phyloP scores from a whole-genome alignment of 1,140 invertebrate species.

The Drosophila athabasca region DNA sequence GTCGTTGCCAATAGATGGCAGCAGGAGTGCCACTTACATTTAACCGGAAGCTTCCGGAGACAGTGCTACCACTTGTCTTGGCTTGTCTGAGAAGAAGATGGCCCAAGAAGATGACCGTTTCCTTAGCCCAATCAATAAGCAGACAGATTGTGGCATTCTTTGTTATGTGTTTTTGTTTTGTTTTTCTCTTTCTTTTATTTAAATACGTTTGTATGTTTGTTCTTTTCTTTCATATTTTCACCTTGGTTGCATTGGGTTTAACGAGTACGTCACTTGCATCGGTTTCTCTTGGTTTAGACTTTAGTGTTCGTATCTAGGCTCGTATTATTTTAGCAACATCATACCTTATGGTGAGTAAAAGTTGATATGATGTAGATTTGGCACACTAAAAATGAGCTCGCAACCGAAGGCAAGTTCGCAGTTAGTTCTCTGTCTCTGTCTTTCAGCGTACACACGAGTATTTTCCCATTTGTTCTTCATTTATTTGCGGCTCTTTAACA shows the following conservation, averaged over 20 bases:
- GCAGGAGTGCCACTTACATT: no score
- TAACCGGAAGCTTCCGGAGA: no score
- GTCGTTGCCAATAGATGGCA: no score
- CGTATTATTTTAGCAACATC: slow-evolving; percentile 53
- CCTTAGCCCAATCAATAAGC: no score
- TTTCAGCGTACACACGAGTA: slow-evolving; percentile 20
- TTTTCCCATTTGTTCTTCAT: slow-evolving; percentile 30
- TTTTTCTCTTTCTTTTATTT: slow-evolving; percentile 36
- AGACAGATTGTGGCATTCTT: no score
- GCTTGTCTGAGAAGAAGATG: no score
- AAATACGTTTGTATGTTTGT: slow-evolving; percentile 40
- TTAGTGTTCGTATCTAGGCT: slow-evolving; percentile 25
- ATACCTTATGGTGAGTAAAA: slow-evolving; percentile 60
- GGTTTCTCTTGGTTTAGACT: slow-evolving; percentile 12
- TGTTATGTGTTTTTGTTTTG: slow-evolving; percentile 19
- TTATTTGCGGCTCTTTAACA: slow-evolving; percentile 71
- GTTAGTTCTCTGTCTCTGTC: neutral
- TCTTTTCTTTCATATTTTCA: slow-evolving; percentile 57
- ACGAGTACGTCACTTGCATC: slow-evolving; percentile 12
- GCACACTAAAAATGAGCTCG: slow-evolving; percentile 61
- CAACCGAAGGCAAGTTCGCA: slow-evolving; percentile 37
- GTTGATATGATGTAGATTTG: slow-evolving; percentile 71
- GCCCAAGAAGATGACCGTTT: no score
- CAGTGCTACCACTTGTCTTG: no score
- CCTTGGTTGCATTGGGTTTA: slow-evolving; percentile 65